Conservation (phyloP, 1,140 invertebrate species). For the Asobara japonica region DNA sequence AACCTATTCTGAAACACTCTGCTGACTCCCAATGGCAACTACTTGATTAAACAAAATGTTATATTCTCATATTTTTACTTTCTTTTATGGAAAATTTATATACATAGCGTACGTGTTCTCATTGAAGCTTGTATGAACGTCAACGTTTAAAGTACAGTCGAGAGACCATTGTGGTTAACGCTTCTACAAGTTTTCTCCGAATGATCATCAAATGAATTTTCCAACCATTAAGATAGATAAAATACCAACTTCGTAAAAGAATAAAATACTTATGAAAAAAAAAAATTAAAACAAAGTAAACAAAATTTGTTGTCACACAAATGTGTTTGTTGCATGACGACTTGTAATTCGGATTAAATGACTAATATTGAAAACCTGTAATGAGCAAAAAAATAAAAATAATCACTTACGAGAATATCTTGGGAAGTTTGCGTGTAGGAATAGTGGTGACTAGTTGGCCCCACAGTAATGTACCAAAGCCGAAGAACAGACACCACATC, state of each 20-base stretch:
- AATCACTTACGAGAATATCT: slow-evolving; percentile 88
- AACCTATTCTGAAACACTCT: slow-evolving; percentile 24
- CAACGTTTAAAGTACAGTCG: not conserved
- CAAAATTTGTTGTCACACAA: slow-evolving; percentile 26
- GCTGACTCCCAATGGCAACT: slow-evolving; percentile 25
- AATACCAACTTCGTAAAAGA: not conserved
- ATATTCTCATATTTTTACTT: slow-evolving; percentile 11
- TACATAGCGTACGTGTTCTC: slow-evolving; percentile 32
- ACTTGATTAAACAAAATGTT: slow-evolving; percentile 23
- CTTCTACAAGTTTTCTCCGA: slow-evolving; percentile 25
- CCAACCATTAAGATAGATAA: slow-evolving; percentile 6
- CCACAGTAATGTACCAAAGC: slow-evolving; percentile 95
- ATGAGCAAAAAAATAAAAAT: slow-evolving; percentile 21
- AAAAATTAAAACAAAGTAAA: slow-evolving; percentile 11
- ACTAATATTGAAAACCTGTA: slow-evolving; percentile 16
- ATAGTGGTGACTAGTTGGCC: slow-evolving; percentile 96
- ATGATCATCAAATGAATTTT: slow-evolving; percentile 22
- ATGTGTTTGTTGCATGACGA: slow-evolving; percentile 10
- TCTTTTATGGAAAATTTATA: slow-evolving; percentile 15
- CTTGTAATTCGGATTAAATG: not conserved
- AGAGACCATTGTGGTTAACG: not conserved
- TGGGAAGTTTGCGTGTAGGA: slow-evolving; percentile 94
- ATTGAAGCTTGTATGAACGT: slow-evolving; percentile 29
- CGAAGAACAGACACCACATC: slow-evolving; percentile 99
- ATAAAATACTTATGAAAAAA: not conserved